Evolutionary conservation across 2,113 vertebrate genomes (phyloP).

Genomic region (Notothenia coriiceps): DNA sequence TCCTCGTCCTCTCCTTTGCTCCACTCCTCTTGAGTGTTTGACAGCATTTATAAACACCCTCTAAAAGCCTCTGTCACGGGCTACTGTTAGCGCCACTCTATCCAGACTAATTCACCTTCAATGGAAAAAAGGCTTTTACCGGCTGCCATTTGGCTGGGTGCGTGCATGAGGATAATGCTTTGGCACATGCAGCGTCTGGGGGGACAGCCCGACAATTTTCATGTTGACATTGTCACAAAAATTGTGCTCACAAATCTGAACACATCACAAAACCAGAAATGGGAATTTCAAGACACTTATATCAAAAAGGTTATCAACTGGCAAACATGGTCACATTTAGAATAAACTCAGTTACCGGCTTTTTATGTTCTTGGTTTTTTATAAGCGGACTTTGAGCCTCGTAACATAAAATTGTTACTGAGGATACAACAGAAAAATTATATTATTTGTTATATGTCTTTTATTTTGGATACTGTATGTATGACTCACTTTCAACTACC

Average conservation of each 20-base stretch:
- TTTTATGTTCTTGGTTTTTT: neutral
- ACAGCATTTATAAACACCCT: conserved; percentile 60
- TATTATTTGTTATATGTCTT: neutral
- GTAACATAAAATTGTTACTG: neutral
- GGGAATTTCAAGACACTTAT: neutral
- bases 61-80: conserved; percentile 59
- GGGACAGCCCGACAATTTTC: conserved; percentile 27
- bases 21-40: conserved; percentile 43
- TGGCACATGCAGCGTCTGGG: conserved; percentile 20
- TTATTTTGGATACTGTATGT: neutral
- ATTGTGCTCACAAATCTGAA: conserved; percentile 19
- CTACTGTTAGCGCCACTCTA: conserved; percentile 29
- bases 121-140: conserved; percentile 54
- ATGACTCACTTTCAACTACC: no score
- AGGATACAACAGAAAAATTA: neutral
- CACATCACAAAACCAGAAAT: conserved; percentile 10
- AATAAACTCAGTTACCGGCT: neutral
- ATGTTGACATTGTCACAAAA: conserved; percentile 39
- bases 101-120: conserved; percentile 58
- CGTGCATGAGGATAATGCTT: conserved; percentile 36
- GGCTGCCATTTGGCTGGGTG: conserved; percentile 39
- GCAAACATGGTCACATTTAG: no score
- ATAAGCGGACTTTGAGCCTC: neutral
- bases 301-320: neutral
- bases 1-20: conserved; percentile 23